Conservation (phyloP, 1,140 invertebrate genomes). For the Platorchestia sp. region DNA sequence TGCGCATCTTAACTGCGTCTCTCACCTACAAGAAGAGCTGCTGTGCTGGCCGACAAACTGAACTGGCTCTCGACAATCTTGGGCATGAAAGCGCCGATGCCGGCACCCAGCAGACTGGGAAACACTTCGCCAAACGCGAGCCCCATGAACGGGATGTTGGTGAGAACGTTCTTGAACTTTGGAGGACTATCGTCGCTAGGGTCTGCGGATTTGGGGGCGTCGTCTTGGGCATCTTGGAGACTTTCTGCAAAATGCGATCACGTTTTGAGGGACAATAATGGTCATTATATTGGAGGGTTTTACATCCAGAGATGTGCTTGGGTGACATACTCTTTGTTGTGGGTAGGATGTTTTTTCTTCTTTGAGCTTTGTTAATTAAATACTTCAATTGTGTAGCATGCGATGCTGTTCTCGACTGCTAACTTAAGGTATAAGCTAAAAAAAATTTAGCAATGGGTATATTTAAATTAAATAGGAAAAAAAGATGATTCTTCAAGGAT, state of each 20-base stretch:
- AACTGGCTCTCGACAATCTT: slow-evolving; percentile 89
- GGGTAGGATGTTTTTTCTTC: too few relatives aligned
- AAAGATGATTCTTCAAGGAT: too few relatives aligned
- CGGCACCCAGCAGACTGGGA: slow-evolving; percentile 82
- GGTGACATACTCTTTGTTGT: too few relatives aligned
- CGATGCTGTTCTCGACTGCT: too few relatives aligned
- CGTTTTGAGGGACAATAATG: neutral
- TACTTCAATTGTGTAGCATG: too few relatives aligned
- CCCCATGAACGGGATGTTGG: slow-evolving; percentile 85
- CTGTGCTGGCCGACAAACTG: slow-evolving; percentile 79
- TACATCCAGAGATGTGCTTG: too few relatives aligned
- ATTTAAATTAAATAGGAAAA: too few relatives aligned
- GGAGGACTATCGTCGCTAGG: slow-evolving; percentile 70
- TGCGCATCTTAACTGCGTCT: neutral
- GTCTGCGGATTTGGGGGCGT: neutral
- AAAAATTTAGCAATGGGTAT: too few relatives aligned
- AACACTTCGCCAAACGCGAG: slow-evolving; percentile 82
- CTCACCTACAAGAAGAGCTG: slow-evolving; percentile 82
- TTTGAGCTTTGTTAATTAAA: too few relatives aligned
- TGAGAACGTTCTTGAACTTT: slow-evolving; percentile 78
- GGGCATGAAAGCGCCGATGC: slow-evolving; percentile 85
- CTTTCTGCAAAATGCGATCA: neutral
- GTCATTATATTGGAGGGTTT: too few relatives aligned
- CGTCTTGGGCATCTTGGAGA: neutral
- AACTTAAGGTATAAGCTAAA: too few relatives aligned